A percentile compares a stretch with the other conserved stretches of the same genome.
phyloP scores from a whole-genome alignment of 2,113 vertebrate species.

The Oncorhynchus gorbuscha region DNA sequence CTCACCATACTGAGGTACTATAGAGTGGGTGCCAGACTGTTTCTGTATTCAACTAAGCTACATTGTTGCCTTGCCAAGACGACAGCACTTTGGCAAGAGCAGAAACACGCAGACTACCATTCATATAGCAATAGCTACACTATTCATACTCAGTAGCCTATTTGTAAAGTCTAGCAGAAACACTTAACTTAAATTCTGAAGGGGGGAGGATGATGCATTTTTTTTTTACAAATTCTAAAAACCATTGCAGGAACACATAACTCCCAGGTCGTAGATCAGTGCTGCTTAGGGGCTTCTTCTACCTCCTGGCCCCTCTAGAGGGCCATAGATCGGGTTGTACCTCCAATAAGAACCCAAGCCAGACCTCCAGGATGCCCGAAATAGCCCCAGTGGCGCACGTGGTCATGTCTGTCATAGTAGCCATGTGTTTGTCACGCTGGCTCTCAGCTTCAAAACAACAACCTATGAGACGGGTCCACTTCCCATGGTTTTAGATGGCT shows the following conservation, averaged over 20 bases:
- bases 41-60: too few relatives aligned
- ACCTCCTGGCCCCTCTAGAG: constrained; percentile 11
- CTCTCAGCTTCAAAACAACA: constrained; percentile 60
- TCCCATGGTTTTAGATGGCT: not conserved
- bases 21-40: too few relatives aligned
- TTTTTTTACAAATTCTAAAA: not conserved
- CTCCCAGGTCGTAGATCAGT: not conserved
- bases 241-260: too few relatives aligned
- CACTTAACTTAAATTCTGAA: too few relatives aligned
- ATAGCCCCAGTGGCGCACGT: constrained; percentile 58
- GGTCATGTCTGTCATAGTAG: constrained; percentile 54
- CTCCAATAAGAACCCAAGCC: constrained; percentile 37
- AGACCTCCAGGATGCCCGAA: constrained; percentile 55
- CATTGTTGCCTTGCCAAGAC: too few relatives aligned
- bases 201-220: too few relatives aligned
- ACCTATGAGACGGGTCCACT: not conserved
- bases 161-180: too few relatives aligned
- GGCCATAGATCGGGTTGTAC: not conserved
- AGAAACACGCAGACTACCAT: too few relatives aligned
- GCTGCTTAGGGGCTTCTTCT: not conserved
- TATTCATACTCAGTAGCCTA: too few relatives aligned
- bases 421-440: constrained; percentile 63
- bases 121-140: too few relatives aligned
- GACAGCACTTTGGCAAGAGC: too few relatives aligned
- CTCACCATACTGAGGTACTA: too few relatives aligned